Base-by-base conservation (phyloP, 2,888 invertebrate species). In the Hirtodrosophila alboralis region DNA sequence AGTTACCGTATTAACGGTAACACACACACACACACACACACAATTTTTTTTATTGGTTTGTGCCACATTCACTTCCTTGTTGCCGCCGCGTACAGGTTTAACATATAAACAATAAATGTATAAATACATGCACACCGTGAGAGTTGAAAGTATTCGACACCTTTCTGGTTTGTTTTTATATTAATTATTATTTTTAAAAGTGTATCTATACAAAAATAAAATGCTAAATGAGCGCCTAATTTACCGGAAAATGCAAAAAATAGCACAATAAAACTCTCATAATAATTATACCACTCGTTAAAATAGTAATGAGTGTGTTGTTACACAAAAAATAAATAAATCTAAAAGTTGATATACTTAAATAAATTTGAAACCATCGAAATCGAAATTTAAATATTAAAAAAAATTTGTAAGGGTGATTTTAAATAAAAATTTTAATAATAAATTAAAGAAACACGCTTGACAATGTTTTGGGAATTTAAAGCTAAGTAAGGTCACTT, bases 11-110 rank as follows among this genome's bases (percentile, higher is more conserved):
- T 34, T 61, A 53, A 53, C 62, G 56, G 61, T 45, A 60, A 4
- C 18, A 31, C 23, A 65, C 34, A 30, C 10, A 18, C 38, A 51
- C 28, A 16, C 44, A 27, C n/a, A n/a, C n/a, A n/a, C n/a, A n/a
- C n/a, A n/a, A n/a, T n/a, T 48, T 54, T 38, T 33, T 44, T 63
- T 33, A 56, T 56, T 52, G 37, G 52, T 52, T 62, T 74, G 75
- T 57, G 74, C 70, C 70, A 70, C 70, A 70, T 70, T 70, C 62
- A 70, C 70, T 70, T 74, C 70, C 70, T 74, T 62, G 45, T 70
- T 27, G 41, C 18, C n/a, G n/a, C 44, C 37, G 60, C 12, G 13
- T 61, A 48, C 69, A 68, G 61, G 68, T 67, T 69, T 71, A 41
- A 18, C 37, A 33, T 13, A 28, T 48, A 28, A 27, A 28, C 23